Percentiles rank a stretch among this genome's conserved stretches.
phyloP scores from a whole-genome alignment of 2,888 invertebrate genomes.

The Ophonus ardosiacus region DNA sequence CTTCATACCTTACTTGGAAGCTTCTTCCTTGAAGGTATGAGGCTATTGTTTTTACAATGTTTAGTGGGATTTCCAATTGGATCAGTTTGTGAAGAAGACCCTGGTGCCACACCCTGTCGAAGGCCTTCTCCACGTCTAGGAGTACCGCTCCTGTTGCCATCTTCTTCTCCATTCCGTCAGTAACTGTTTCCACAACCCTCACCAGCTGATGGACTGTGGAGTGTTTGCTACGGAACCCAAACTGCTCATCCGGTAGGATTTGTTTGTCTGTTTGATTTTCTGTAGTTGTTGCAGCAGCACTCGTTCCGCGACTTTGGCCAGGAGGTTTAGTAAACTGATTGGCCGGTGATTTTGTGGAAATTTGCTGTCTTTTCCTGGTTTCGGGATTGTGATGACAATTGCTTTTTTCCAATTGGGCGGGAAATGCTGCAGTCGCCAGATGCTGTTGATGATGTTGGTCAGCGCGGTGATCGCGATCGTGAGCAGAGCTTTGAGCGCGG shows the following conservation, averaged over 20 bases:
- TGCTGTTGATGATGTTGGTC: slow-evolving; percentile 31
- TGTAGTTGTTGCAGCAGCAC: slow-evolving; percentile 60
- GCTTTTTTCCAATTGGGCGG: slow-evolving; percentile 28
- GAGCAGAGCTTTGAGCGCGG: background rate
- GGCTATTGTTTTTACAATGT: slow-evolving; percentile 64
- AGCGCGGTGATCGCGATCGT: background rate
- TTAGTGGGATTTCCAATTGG: background rate
- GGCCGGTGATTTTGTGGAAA: slow-evolving; percentile 66
- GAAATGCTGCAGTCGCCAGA: slow-evolving; percentile 33
- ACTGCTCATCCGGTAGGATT: slow-evolving; percentile 66
- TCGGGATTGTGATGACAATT: slow-evolving; percentile 27
- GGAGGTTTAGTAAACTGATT: slow-evolving; percentile 66
- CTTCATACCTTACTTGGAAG: slow-evolving; percentile 66
- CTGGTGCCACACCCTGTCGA: slow-evolving; percentile 69
- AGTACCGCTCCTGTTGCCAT: slow-evolving; percentile 67
- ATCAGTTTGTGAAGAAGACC: slow-evolving; percentile 66
- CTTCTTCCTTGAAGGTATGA: slow-evolving; percentile 66
- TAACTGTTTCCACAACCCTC: slow-evolving; percentile 65
- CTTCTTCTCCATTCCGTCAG: slow-evolving; percentile 65
- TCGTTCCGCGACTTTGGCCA: slow-evolving; percentile 67
- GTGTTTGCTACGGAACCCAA: slow-evolving; percentile 68
- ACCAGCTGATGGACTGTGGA: slow-evolving; percentile 68
- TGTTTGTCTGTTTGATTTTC: slow-evolving; percentile 39
- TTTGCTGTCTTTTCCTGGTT: slow-evolving; percentile 29
- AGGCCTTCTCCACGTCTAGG: slow-evolving; percentile 69